Conservation (phyloP, 2,113 vertebrate genomes). For the human (Homo sapiens) region DNA sequence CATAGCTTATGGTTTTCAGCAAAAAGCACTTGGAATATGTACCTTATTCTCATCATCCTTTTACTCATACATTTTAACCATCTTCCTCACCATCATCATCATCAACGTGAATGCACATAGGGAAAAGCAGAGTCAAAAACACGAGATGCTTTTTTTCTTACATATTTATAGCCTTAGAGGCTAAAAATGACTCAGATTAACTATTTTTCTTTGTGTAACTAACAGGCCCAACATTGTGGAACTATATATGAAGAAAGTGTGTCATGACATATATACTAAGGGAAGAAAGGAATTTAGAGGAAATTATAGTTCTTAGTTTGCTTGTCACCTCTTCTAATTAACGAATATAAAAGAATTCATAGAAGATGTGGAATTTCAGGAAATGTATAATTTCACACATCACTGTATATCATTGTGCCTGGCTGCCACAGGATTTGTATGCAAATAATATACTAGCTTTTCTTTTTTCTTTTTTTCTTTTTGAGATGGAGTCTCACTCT, state of each 20-base stretch:
- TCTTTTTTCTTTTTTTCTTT: no score
- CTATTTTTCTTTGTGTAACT: background rate
- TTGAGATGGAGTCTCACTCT: no score
- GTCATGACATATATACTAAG: background rate
- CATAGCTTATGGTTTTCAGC: background rate
- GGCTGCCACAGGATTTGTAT: background rate
- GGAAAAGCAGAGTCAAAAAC: constrained; percentile 12
- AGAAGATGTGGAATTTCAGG: constrained; percentile 53
- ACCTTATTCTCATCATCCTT: background rate
- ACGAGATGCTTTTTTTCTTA: background rate
- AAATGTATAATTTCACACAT: constrained; percentile 54
- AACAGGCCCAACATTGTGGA: background rate
- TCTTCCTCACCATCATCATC: background rate
- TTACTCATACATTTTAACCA: background rate
- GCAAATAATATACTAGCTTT: background rate
- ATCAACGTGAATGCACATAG: background rate
- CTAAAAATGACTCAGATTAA: background rate
- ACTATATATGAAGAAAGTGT: background rate
- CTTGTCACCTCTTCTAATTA: constrained; percentile 10
- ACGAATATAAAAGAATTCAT: constrained; percentile 48
- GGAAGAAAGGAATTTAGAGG: constrained; percentile 44
- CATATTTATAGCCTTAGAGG: background rate
- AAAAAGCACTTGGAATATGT: background rate
- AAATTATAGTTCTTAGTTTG: constrained; percentile 39
- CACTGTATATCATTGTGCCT: constrained; percentile 45